A percentile compares a stretch with the other conserved stretches of the same genome.
These are phyloP conservation scores for Eupithecia insigniata DNA, from an alignment of 2,888 invertebrate genomes.

Conservation along the genomic window DNA sequence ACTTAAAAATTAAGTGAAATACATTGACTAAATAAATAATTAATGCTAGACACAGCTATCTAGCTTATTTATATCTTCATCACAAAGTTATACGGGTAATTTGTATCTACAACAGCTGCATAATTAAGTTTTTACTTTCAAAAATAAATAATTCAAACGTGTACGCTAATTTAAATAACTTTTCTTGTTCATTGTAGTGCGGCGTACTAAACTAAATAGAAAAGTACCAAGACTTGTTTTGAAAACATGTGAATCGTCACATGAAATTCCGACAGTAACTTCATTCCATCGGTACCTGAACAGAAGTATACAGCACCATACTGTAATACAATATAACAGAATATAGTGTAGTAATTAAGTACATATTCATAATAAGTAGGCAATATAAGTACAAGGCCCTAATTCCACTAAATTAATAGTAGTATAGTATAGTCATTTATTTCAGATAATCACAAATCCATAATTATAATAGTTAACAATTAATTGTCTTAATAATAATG, in stretches of 20 bases:
- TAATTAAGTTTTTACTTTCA: conserved; percentile 24
- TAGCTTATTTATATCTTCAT: not conserved
- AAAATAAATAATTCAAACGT: conserved; percentile 31
- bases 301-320: too few relatives aligned
- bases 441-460: too few relatives aligned
- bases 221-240: conserved; percentile 11
- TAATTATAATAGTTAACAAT: too few relatives aligned
- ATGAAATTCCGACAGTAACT: not conserved
- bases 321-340: too few relatives aligned
- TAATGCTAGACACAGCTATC: not conserved
- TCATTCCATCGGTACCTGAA: not conserved
- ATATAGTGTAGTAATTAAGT: too few relatives aligned
- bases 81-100: not conserved
- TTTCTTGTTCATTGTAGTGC: conserved; percentile 13
- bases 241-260: not conserved
- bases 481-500: too few relatives aligned
- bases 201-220: conserved; percentile 29
- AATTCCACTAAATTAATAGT: too few relatives aligned
- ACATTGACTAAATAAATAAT: not conserved
- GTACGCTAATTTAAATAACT: conserved; percentile 29
- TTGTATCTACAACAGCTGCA: conserved; percentile 12
- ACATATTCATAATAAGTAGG: too few relatives aligned
- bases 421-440: too few relatives aligned
- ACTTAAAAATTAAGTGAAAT: not conserved
- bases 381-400: too few relatives aligned